Conservation (phyloP, 2,797 vertebrate species). For the Hybognathus amarus region DNA sequence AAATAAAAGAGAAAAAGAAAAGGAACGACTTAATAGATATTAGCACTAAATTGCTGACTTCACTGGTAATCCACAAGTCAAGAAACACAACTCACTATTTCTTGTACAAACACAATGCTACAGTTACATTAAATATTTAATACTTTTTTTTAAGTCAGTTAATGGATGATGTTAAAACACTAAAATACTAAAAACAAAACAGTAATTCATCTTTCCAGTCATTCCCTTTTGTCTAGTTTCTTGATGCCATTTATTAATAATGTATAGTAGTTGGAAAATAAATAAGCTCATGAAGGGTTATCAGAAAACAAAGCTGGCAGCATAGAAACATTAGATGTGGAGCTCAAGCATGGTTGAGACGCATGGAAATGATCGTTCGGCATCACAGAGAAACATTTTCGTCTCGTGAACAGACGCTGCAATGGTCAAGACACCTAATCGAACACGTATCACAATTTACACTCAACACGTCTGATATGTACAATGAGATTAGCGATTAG, state of each 20-base stretch:
- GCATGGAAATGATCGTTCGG: conserved; percentile 71
- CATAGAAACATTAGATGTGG: conserved; percentile 82
- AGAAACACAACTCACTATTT: conserved; percentile 91
- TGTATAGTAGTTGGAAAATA: conserved; percentile 82
- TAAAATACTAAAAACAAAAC: conserved; percentile 84
- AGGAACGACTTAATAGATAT: conserved; percentile 90
- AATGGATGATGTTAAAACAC: conserved; percentile 89
- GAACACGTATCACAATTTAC: conserved; percentile 55
- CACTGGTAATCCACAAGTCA: conserved; percentile 92
- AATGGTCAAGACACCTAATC: conserved; percentile 52
- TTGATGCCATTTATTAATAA: conserved; percentile 82
- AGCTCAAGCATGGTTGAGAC: conserved; percentile 76
- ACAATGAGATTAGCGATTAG: conserved; percentile 50
- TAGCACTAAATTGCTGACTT: conserved; percentile 90
- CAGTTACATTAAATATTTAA: conserved; percentile 89
- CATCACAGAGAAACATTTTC: conserved; percentile 45
- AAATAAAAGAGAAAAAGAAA: conserved; percentile 79
- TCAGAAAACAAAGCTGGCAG: conserved; percentile 82
- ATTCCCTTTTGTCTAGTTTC: conserved; percentile 79
- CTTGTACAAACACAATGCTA: conserved; percentile 90
- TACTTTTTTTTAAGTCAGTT: conserved; percentile 87
- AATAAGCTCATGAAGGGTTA: conserved; percentile 84
- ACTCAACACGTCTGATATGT: conserved; percentile 55
- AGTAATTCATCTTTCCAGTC: conserved; percentile 87
- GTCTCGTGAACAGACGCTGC: conserved; percentile 48